These are phyloP conservation scores for Hucho hucho DNA, from an alignment of 2,113 vertebrate genomes.

Conservation along the genomic window DNA sequence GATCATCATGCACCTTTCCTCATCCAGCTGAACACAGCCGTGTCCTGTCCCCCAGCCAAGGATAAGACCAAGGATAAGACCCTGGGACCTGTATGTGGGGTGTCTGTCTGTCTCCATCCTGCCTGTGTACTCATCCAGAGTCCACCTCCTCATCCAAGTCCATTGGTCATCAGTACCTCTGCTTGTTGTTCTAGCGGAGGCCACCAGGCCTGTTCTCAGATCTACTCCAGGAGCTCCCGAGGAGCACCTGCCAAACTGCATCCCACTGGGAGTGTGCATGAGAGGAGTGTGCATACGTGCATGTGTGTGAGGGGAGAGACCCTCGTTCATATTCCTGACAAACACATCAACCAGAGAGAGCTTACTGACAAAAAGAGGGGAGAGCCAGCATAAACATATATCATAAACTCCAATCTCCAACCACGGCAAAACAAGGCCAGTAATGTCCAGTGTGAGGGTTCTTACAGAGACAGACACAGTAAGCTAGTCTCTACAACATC, in stretches of 20 bases:
- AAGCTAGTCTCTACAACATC: conserved; percentile 35
- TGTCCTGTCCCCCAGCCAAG: not conserved
- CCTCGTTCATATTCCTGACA: too few species aligned
- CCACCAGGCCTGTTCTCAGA: not conserved
- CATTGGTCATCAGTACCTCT: conserved; percentile 5
- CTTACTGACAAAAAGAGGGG: not conserved
- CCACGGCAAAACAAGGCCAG: not conserved
- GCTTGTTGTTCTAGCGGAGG: not conserved
- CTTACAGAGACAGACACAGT: not conserved
- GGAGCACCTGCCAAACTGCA: conserved; percentile 13
- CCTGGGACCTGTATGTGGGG: not conserved
- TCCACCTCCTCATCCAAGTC: conserved; percentile 8
- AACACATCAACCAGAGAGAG: not conserved
- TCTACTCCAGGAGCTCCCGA: too few species aligned
- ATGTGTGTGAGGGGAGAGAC: too few species aligned
- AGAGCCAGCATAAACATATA: not conserved
- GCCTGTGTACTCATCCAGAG: not conserved
- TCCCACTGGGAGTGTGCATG: conserved; percentile 13
- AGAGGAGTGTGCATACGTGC: not conserved
- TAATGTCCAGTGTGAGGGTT: conserved; percentile 5
- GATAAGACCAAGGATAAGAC: not conserved
- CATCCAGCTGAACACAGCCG: not conserved
- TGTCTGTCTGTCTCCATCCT: not conserved
- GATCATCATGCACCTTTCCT: not conserved
- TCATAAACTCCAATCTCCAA: not conserved